Conservation (phyloP, 2,113 vertebrate genomes). For the Astur gentilis region DNA sequence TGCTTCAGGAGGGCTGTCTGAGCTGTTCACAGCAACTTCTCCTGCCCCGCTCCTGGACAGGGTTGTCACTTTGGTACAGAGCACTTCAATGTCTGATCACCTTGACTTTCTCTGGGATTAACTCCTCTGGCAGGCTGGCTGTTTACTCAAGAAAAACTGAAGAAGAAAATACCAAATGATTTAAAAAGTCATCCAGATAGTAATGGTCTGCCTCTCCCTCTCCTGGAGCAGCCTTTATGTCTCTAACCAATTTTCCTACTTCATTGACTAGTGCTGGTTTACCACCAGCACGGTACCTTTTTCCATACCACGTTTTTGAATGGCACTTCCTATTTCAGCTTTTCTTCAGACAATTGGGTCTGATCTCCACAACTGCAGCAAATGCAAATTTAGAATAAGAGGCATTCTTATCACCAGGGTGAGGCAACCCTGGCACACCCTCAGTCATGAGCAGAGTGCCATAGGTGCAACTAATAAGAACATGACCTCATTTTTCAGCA, state of each 20-base stretch:
- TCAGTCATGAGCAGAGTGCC: background rate
- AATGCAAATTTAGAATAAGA: background rate
- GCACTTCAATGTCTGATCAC: background rate
- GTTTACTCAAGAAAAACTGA: background rate
- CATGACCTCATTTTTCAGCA: background rate
- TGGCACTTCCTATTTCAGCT: background rate
- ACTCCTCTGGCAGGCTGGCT: background rate
- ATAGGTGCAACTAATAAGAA: background rate
- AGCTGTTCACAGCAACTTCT: background rate
- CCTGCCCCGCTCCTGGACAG: background rate
- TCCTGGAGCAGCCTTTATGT: background rate
- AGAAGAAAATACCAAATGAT: background rate
- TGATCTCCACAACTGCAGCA: background rate
- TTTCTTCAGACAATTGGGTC: background rate
- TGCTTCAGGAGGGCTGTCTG: background rate
- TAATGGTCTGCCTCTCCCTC: background rate
- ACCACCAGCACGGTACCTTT: background rate
- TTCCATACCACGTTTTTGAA: background rate
- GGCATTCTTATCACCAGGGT: too few relatives aligned
- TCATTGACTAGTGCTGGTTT: background rate
- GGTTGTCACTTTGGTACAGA: background rate
- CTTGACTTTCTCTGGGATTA: background rate
- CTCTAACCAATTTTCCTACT: background rate
- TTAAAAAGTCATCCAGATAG: background rate
- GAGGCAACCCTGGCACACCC: background rate